Conservation (phyloP, 2,888 invertebrate genomes). For the Drosophila nr. perissopoda region DNA sequence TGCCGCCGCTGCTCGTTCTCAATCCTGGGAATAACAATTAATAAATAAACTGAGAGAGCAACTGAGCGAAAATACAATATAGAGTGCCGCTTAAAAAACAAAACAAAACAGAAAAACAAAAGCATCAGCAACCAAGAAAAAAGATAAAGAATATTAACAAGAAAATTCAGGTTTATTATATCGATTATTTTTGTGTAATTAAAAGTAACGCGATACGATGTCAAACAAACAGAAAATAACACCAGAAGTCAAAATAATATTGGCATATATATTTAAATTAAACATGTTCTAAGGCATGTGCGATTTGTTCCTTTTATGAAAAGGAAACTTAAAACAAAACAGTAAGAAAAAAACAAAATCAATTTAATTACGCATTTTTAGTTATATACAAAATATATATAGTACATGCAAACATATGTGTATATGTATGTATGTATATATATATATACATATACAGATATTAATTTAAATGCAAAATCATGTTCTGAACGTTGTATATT, state of each 20-base stretch:
- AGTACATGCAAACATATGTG: conserved; percentile 31
- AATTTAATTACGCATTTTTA: conserved; percentile 79
- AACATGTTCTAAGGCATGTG: conserved; percentile 45
- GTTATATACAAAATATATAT: conserved; percentile 69
- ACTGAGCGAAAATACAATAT: conserved; percentile 52
- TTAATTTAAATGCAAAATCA: conserved; percentile 67
- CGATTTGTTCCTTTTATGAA: conserved; percentile 76
- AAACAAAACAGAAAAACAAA: conserved; percentile 24
- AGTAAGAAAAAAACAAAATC: conserved; percentile 52
- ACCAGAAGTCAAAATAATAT: conserved; percentile 49
- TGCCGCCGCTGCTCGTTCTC: conserved; percentile 40
- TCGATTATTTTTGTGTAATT: conserved; percentile 57
- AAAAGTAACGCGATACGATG: conserved; percentile 37
- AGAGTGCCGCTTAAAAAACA: conserved; percentile 67
- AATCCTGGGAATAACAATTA: conserved; percentile 24
- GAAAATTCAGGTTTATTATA: conserved; percentile 75
- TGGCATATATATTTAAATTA: conserved; percentile 59
- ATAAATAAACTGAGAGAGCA: conserved; percentile 29
- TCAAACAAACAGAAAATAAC: conserved; percentile 40
- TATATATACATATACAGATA: conserved; percentile 64
- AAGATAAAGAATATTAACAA: conserved; percentile 21
- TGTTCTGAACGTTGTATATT: conserved; percentile 75
- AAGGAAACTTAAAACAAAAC: conserved; percentile 61
- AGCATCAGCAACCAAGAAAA: conserved; percentile 26
- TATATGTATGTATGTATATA: conserved; percentile 24